Conservation (phyloP, 2,888 invertebrate species). For the Pseudococcus jackbeardsleyi region DNA sequence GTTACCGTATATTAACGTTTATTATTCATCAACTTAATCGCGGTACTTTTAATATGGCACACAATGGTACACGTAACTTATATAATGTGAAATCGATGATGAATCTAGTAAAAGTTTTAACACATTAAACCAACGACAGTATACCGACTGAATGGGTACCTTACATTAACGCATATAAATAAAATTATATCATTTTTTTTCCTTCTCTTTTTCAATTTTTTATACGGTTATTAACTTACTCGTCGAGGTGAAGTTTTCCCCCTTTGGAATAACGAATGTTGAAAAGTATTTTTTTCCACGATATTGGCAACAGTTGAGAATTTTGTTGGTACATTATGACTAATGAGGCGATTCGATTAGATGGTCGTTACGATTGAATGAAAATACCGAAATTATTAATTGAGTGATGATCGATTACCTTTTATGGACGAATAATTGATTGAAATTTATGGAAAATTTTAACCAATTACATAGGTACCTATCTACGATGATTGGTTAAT, state of each 20-base stretch:
- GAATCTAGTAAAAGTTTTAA: constrained; percentile 50
- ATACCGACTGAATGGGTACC: not conserved
- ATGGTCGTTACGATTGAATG: no score
- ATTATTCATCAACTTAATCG: constrained; percentile 51
- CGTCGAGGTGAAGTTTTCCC: not conserved
- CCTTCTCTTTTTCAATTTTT: not conserved
- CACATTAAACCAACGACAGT: constrained; percentile 13
- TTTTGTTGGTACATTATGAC: no score
- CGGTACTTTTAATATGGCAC: constrained; percentile 39
- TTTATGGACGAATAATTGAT: no score
- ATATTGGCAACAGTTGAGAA: no score
- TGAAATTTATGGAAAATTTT: no score
- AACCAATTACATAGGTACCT: no score
- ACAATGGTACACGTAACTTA: constrained; percentile 33
- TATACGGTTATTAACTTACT: not conserved
- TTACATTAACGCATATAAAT: not conserved
- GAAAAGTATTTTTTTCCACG: no score
- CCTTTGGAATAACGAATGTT: no score
- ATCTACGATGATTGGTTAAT: no score
- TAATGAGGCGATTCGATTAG: no score
- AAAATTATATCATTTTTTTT: not conserved
- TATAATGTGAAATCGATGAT: constrained; percentile 40
- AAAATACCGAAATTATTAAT: no score
- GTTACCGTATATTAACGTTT: constrained; percentile 22
- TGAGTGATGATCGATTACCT: no score